These are phyloP conservation scores for Notolabrus celidotus DNA, from an alignment of 2,797 vertebrate species.

Conservation along the genomic window DNA sequence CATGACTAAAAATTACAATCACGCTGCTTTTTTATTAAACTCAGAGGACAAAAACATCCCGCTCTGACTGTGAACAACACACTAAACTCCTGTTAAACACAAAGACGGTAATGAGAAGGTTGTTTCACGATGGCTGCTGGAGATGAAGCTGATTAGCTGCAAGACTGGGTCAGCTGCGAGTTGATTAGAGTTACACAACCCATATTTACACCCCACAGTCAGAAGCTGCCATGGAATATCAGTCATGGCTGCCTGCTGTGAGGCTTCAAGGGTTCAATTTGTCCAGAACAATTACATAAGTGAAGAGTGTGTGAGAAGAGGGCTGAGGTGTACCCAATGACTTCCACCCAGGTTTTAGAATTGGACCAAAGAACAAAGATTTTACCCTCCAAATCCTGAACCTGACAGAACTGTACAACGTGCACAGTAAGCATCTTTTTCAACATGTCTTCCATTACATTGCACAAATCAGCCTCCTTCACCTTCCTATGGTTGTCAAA, in stretches of 20 bases:
- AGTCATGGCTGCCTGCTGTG: not conserved
- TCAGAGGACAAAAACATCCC: constrained; percentile 6
- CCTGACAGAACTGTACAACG: no score
- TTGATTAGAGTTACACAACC: constrained; percentile 21
- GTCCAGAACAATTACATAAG: constrained; percentile 2
- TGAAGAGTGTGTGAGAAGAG: constrained; percentile 1
- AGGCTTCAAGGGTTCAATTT: constrained; percentile 7
- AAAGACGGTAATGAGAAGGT: not conserved
- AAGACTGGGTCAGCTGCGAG: constrained; percentile 6
- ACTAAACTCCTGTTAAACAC: not conserved
- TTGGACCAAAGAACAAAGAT: no score
- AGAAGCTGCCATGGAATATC: not conserved
- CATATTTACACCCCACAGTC: not conserved
- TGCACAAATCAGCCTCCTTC: no score
- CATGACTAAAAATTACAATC: constrained; percentile 12
- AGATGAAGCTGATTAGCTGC: constrained; percentile 25
- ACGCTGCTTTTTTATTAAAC: constrained; percentile 1
- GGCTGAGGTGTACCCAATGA: not conserved
- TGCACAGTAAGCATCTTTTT: no score
- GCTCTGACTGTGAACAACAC: not conserved
- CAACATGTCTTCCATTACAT: no score
- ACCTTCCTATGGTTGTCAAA: no score
- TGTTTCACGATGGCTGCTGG: not conserved
- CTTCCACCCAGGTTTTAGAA: not conserved
- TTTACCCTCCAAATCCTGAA: no score